Evolutionary conservation across 2,797 vertebrate genomes (phyloP), one percentile per base, ranked within the genome.

Genomic region (Oceanodroma leucorhoa): DNA sequence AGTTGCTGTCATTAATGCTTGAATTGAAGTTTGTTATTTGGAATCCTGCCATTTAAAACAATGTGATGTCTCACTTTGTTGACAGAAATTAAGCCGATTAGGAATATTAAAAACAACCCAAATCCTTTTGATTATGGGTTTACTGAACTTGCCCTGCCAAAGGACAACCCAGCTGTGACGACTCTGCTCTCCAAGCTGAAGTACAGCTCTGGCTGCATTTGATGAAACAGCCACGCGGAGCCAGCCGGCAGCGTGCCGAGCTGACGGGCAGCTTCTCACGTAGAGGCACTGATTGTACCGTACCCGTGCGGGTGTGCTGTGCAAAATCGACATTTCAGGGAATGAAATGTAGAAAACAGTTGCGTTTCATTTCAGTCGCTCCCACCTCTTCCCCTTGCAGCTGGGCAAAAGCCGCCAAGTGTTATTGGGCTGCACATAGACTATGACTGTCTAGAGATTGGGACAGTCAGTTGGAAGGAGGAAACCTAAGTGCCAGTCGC

Each of bases 51-150:
- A 32, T 34, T 57, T 54, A 13, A 72, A 80, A 24, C 32, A 60
- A 69, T 65, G 79, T 75, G 66, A 77, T 71, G 83, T 81, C 87
- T 93, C 55, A 22, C 62, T 90, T 78, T 93, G 77, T 79, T 86
- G 30, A 71, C 66, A 75, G 84, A 87, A 84, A 83, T 94, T 85
- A 90, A 58, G 78, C 85, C 91, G 88, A 81, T 96, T 51, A 92
- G 69, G 60, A 69, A 62, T 90, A 61, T 40, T 34, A 91, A 70
- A 62, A 51, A 2, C 75, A 67, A 50, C 14, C 45, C 23, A 61
- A 60, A n/a, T 27, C 30, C 36, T 61, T 76, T 77, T 80, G 82
- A 43, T 46, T 82, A 20, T 57, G 66, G 60, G 73, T 65, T 69
- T 55, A 30, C 36, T 81, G 69, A 58, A 15, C 9, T 51, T 29